Base-by-base conservation (phyloP, 2,797 vertebrate species). In the Sebastes ruberrimus region DNA sequence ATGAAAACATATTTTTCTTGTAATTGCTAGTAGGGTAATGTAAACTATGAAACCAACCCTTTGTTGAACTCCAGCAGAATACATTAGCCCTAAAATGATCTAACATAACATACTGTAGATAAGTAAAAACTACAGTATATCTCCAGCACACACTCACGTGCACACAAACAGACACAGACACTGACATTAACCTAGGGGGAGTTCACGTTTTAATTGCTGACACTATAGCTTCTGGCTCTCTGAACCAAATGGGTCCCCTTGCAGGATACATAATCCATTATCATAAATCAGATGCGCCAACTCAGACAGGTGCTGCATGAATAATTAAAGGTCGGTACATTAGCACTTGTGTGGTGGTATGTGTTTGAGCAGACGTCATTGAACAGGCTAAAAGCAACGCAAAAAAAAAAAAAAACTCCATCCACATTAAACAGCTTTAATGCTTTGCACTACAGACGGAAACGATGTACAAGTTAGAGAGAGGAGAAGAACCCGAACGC, bases 251-350 rank as follows among this genome's bases (percentile, higher is more conserved):
- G 86, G 88, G 88, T 94, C 90, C 88, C 92, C 84, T 90, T 89
- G 91, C 91, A 84, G 93, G 93, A 91, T 93, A 92, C 91, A 95
- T 94, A 90, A 96, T 94, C 95, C 95, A 95, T 96, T 95, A 96
- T 94, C 94, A 95, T 95, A 95, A 95, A 95, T 96, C 94, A 95
- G 91, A 95, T 82, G 92, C 85, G 46, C 88, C 89, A 85, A 93
- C 93, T 93, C 90, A 93, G 95, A 93, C 94, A 95, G 94, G 94
- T 95, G 93, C 94, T 88, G 94, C 93, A 96, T 96, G 95, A 96
- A 96, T 96, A 95, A 95, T 95, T 95, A 95, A 96, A 95, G 94
- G 93, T 90, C 84, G 91, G 88, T 92, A 89, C 94, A 96, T 95
- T 95, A 95, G 89, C 88, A 89, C 92, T 92, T 85, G 88, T 87